Base-by-base conservation (phyloP, 2,888 invertebrate species). In the Macrosoma leucophasiata region DNA sequence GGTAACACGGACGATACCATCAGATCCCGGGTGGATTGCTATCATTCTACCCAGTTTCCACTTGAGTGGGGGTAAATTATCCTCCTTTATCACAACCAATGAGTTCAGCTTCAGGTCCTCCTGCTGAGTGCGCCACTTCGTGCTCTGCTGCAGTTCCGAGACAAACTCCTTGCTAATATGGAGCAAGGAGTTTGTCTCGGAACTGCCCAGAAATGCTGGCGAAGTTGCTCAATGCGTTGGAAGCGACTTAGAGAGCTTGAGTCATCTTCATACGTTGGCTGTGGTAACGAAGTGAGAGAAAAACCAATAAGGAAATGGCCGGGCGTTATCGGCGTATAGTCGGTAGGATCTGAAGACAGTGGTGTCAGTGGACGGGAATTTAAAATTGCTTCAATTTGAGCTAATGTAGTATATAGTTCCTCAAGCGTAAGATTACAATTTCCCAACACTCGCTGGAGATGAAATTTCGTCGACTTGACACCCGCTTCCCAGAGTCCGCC, bases 281-380 rank as follows among this genome's bases (percentile, higher is more conserved):
- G 8, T 3, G 39, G 41, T 8, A 45, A 13, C 2, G 39, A 30
- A 8, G 37, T 39, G 2, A 39, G 30, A 6, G 48, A 34, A 3
- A 48, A 35, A 2, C 48, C 45, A 19, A 52, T 34, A 1, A 48
- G 10, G 26, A 48, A 48, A 33, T 48, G 47, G 1, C 45, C 46
- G 0, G 48, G 48, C 1, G 47, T 48, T 1, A 51, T 26, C 0
- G 43, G 39, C 1, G 29, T 30, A 3, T 26, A 30, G 17, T 50
- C 43, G 6, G 11, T 29, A 7, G 38, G 41, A 12, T 41, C 35
- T 11, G 41, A 31, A 2, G 50, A 46, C 2, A 46, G 4, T 0
- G 46, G 42, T 1, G 41, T 41, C 5, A 47, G 33, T 5, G 46
- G 50, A 5, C 45, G 41, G 2, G 39, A 43, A 14, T 45, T 52